These are phyloP conservation scores for Australoheros facetus DNA, from an alignment of 2,797 vertebrate species.

Conservation along the genomic window DNA sequence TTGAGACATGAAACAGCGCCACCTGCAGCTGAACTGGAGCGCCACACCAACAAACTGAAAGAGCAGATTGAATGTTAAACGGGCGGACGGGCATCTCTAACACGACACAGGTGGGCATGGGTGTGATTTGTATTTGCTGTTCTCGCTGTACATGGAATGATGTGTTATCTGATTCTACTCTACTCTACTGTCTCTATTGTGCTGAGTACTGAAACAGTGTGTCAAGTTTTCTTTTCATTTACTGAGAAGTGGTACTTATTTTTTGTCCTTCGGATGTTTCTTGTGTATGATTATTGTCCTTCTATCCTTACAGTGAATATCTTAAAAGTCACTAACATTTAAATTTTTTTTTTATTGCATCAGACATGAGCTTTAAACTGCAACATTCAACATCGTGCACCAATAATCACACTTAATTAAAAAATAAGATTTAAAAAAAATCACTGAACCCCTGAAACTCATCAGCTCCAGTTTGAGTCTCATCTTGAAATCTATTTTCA, in stretches of 20 bases:
- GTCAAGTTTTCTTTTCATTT: not conserved
- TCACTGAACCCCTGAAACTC: not conserved
- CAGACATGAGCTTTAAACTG: not conserved
- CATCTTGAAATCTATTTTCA: not conserved
- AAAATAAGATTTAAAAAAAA: not conserved
- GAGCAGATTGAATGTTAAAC: not conserved
- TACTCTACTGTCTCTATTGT: slow-evolving; percentile 28
- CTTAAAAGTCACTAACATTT: not conserved
- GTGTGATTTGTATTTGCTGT: not conserved
- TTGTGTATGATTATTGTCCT: not conserved
- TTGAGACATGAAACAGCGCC: not conserved
- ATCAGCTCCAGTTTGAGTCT: not conserved
- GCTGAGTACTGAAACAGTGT: slow-evolving; percentile 5
- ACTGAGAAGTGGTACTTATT: not conserved
- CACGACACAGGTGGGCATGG: not conserved
- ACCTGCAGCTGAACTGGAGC: not conserved
- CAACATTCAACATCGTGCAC: not conserved
- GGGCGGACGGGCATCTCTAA: not conserved
- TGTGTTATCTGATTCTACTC: slow-evolving; percentile 21
- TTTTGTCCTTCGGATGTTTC: not conserved
- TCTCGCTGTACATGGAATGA: slow-evolving; percentile 10
- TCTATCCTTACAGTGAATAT: not conserved
- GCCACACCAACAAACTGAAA: not conserved
- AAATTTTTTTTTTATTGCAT: not conserved
- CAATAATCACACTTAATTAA: not conserved